phyloP scores from a whole-genome alignment of 2,888 invertebrate species.

The Vanessa cardui region DNA sequence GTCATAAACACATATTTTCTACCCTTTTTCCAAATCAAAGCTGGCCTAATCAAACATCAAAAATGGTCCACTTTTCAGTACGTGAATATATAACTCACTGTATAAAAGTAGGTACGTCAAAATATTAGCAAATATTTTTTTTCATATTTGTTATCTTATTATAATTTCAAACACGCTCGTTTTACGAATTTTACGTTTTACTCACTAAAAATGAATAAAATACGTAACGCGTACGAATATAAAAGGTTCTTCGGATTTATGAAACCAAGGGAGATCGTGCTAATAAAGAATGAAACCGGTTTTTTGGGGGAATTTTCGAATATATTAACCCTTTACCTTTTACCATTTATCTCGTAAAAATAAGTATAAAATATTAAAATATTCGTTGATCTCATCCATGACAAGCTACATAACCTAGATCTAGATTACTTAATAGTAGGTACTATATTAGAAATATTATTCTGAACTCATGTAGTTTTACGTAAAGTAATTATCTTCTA shows the following conservation, averaged over 20 bases:
- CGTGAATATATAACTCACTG: too few relatives aligned
- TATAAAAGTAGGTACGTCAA: background rate
- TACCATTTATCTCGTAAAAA: constrained; percentile 4
- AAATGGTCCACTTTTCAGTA: too few relatives aligned
- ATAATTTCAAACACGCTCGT: constrained; percentile 33
- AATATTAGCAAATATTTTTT: constrained; percentile 23
- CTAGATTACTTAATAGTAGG: too few relatives aligned
- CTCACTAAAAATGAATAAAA: constrained; percentile 39
- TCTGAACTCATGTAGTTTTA: too few relatives aligned
- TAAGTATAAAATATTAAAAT: background rate
- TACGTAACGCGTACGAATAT: constrained; percentile 37
- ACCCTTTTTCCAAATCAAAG: too few relatives aligned
- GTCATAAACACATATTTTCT: too few relatives aligned
- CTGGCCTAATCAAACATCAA: too few relatives aligned
- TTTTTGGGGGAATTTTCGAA: constrained; percentile 27
- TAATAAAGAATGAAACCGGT: constrained; percentile 37
- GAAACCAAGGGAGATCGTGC: constrained; percentile 36
- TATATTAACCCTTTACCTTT: constrained; percentile 29
- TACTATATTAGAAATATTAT: too few relatives aligned
- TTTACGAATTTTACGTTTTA: constrained; percentile 33
- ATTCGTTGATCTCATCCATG: too few relatives aligned
- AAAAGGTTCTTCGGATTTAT: constrained; percentile 40
- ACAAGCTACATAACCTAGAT: too few relatives aligned
- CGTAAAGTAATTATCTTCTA: too few relatives aligned
- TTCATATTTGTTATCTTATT: constrained; percentile 31